Evolutionary conservation across 2,113 vertebrate genomes (phyloP).

Genomic region (Pardalotus punctatus): DNA sequence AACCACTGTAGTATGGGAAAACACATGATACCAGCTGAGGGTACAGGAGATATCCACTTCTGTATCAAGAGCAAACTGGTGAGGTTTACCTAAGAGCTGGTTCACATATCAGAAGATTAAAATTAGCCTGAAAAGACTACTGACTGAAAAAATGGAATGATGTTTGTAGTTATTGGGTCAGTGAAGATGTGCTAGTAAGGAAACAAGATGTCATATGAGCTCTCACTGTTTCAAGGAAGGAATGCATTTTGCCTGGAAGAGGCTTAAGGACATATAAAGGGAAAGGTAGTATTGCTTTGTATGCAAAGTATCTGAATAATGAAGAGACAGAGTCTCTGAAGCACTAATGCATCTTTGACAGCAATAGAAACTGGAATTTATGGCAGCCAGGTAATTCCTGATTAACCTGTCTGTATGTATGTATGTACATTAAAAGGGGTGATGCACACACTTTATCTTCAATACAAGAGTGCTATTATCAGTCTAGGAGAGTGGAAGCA

Average conservation of each 20-base stretch:
- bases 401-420: not conserved
- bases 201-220: not conserved
- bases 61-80: not conserved
- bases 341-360: not conserved
- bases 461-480: not conserved
- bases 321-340: not conserved
- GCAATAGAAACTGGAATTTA: conserved; percentile 16
- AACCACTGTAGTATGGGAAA: not conserved
- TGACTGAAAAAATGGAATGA: not conserved
- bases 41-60: not conserved
- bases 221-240: not conserved
- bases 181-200: not conserved
- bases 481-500: not conserved
- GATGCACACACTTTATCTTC: not conserved
- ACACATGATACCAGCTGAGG: not conserved
- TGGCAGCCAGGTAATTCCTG: conserved; percentile 43
- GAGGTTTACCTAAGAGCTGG: not conserved
- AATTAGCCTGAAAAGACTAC: not conserved
- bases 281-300: not conserved
- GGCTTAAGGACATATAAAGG: not conserved
- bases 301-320: conserved; percentile 10
- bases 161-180: not conserved
- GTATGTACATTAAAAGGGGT: not conserved
- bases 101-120: not conserved
- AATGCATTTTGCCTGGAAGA: not conserved